Percentiles rank a stretch among this genome's conserved stretches.
phyloP scores from a whole-genome alignment of 92 coral and sea anemone species.

The Nematostella vectensis region DNA sequence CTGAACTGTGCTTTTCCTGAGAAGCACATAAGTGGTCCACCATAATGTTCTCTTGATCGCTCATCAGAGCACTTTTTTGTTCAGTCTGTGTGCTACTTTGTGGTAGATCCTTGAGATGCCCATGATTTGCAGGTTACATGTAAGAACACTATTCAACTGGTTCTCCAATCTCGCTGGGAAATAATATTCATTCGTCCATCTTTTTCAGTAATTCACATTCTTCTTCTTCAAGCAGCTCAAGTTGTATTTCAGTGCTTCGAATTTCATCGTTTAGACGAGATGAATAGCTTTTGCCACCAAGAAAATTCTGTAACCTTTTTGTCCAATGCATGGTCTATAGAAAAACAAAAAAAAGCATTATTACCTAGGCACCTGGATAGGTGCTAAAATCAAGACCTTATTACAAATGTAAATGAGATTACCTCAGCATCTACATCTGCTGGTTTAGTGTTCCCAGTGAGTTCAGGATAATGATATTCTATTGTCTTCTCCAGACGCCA shows the following conservation, averaged over 20 bases:
- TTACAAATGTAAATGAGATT: too few species aligned
- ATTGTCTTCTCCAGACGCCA: slow-evolving; percentile 83
- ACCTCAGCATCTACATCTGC: neutral
- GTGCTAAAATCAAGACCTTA: too few species aligned
- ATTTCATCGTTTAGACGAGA: slow-evolving; percentile 54
- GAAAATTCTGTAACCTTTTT: slow-evolving; percentile 26
- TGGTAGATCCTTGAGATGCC: neutral
- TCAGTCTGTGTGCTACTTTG: too few species aligned
- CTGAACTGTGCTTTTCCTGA: too few species aligned
- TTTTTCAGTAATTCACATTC: slow-evolving; percentile 26
- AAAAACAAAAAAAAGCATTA: neutral
- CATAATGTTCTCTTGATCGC: too few species aligned
- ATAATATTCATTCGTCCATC: slow-evolving; percentile 3
- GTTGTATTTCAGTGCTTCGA: slow-evolving; percentile 45
- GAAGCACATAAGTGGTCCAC: too few species aligned
- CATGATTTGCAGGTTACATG: neutral
- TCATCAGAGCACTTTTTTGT: too few species aligned
- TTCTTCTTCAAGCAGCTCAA: slow-evolving; percentile 65
- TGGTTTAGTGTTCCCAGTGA: slow-evolving; percentile 37
- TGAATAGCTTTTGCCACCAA: slow-evolving; percentile 45
- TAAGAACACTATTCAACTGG: neutral
- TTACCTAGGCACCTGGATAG: too few species aligned
- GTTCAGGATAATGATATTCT: slow-evolving; percentile 78
- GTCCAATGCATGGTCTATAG: slow-evolving; percentile 44
- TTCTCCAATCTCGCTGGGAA: too few species aligned